Conservation (phyloP, 2,888 invertebrate genomes). For the Melinaea marsaeus region DNA sequence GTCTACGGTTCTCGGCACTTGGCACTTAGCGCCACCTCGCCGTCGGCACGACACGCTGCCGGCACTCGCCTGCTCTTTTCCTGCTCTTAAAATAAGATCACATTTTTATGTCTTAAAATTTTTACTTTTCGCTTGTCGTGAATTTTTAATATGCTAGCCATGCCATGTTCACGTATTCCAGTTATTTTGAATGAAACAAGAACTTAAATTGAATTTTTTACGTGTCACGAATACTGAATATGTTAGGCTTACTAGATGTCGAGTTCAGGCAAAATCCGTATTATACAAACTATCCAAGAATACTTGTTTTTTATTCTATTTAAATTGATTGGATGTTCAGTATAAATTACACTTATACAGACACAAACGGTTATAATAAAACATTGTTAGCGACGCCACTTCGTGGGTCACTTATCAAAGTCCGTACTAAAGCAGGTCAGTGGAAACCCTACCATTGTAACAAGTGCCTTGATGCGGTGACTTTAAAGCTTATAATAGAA, state of each 20-base stretch:
- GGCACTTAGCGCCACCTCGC: not conserved
- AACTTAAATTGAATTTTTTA: conserved; percentile 21
- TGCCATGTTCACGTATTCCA: conserved; percentile 11
- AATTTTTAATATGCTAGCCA: conserved; percentile 18
- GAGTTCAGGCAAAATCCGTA: not conserved
- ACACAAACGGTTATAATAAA: conserved; percentile 27
- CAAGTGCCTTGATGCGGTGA: conserved; percentile 12
- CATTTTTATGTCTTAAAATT: conserved; percentile 2
- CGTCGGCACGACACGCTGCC: not conserved
- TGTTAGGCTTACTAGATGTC: not conserved
- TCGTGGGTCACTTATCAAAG: conserved; percentile 44
- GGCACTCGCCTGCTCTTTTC: conserved; percentile 8
- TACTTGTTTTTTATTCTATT: too few relatives aligned
- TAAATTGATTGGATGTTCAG: too few relatives aligned
- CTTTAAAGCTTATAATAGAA: conserved; percentile 10
- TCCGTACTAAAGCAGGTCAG: conserved; percentile 3
- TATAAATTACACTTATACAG: not conserved
- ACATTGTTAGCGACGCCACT: conserved; percentile 36
- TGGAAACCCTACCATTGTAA: conserved; percentile 3
- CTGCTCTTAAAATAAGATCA: conserved; percentile 20
- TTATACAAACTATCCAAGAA: not conserved
- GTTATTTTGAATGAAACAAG: conserved; percentile 17
- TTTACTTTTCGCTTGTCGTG: conserved; percentile 14
- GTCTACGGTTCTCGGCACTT: not conserved
- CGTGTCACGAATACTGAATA: conserved; percentile 21